Conservation (phyloP, 2,113 vertebrate species). For the Alethe diademata region DNA sequence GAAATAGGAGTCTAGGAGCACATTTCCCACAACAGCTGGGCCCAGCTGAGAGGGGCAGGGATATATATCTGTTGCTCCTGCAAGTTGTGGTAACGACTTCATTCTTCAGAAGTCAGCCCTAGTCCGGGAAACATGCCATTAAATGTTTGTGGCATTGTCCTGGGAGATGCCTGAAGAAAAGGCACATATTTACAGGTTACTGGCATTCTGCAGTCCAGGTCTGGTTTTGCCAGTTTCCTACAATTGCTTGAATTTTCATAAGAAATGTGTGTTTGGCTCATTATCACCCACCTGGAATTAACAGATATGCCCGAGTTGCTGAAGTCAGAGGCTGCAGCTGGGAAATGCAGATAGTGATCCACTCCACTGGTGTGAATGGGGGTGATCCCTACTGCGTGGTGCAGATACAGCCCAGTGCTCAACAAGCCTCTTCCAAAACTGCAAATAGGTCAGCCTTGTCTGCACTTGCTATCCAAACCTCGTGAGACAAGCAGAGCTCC, state of each 20-base stretch:
- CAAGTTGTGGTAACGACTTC: neutral
- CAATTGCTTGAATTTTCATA: neutral
- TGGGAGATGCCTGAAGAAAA: neutral
- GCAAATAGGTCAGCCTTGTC: neutral
- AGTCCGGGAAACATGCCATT: neutral
- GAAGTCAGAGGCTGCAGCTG: neutral
- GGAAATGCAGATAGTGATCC: neutral
- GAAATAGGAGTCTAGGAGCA: neutral
- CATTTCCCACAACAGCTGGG: neutral
- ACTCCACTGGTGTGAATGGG: neutral
- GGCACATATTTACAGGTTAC: neutral
- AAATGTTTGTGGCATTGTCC: neutral
- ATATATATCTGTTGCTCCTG: neutral
- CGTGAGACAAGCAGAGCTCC: neutral
- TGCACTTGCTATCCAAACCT: neutral
- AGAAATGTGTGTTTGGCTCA: neutral
- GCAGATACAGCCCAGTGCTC: neutral
- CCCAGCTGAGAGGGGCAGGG: neutral
- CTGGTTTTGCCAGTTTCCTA: neutral
- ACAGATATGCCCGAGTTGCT: neutral
- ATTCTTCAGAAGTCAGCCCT: neutral
- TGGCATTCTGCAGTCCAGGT: neutral
- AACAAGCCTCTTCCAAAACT: neutral
- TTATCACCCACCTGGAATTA: neutral
- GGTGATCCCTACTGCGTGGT: rapidly evolving